Base-by-base conservation (phyloP, 2,888 invertebrate species). In the Aquatica leii region DNA sequence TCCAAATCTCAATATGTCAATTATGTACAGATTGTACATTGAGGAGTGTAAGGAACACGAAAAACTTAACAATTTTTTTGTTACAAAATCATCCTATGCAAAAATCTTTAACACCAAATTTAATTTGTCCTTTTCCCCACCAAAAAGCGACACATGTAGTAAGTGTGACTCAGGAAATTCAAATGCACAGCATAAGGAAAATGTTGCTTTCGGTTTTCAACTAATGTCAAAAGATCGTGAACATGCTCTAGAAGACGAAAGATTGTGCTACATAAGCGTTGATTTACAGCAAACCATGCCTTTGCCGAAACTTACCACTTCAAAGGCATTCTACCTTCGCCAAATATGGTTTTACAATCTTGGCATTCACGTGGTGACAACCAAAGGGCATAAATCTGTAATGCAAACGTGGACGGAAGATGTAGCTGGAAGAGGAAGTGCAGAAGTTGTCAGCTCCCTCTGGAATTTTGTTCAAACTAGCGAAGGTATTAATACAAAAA, bases 341-440 rank as follows among this genome's bases (percentile, higher is more conserved):
- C 72, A 72, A 66, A 57, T 71, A 48, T 73, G 70, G 69, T 63
- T 69, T 6, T 71, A 71, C 31, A 69, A 70, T 50, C 60, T 70
- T 2, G 43, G 66, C 11, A 67, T 70, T 11, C 57, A 57, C 8
- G 0, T 15, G 8, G 34, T 67, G 6, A 59, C 65, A 11, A 37
- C 18, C 1, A 9, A 34, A 4, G 55, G 41, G n/a, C 24, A 60
- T 15, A 56, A 66, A 51, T 14, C 61, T 21, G 54, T 48, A 40
- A 69, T 67, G 31, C 62, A 54, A 24, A 68, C 52, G 9, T 77
- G 76, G 76, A 70, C 71, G 21, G 76, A 77, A 67, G 69, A 69
- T 50, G 54, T 68, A 59, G 69, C 56, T 35, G 61, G 61, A 40
- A 64, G 70, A 62, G 74, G 73, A 24, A 57, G 71, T 56, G 61